Base-by-base conservation (phyloP, 2,113 vertebrate species). In the Bos taurus region DNA sequence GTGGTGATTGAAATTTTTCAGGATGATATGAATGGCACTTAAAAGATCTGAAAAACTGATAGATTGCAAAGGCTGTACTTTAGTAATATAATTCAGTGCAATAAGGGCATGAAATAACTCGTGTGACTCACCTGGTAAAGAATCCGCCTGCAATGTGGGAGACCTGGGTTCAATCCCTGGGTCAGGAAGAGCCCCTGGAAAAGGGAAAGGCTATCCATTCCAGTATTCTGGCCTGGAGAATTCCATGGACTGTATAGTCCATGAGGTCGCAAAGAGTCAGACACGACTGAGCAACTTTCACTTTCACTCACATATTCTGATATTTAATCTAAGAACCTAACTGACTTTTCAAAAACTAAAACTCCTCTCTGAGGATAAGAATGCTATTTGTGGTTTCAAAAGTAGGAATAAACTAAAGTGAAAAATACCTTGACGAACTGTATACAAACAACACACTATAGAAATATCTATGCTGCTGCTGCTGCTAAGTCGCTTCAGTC, bases 21-120 rank as follows among this genome's bases (percentile, higher is more conserved):
- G 96, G 97, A 98, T 98, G 95, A 98, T 99, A 98, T 98, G 98
- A 98, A 93, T 26, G 43, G 96, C 98, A 98, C 98, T 98, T 99
- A 98, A 99, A 98, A 98, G 97, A 98, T 98, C 98, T 98, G 94
- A 96, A 98, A 97, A 98, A 98, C 92, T 98, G 98, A 99, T 98
- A 98, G 98, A 99, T 98, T 98, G 98, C 97, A 98, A 99, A 99
- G 98, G 98, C 97, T 99, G 97, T 98, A 98, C 98, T 98, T 98
- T 74, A 98, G 98, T 95, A 98, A 98, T 98, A 97, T 98, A 98
- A 99, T 99, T 98, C 96, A 95, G 97, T 95, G 95, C 90, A 97
- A 98, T 97, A 98, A 97, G 95, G 97, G 96, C 74, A 95, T 98
- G 96, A 98, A 98, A 98, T 98, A 99, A 98, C 97, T 98, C 97